Evolutionary conservation across 1,140 invertebrate species (phyloP).

Genomic region (Lepidurus couesii): DNA sequence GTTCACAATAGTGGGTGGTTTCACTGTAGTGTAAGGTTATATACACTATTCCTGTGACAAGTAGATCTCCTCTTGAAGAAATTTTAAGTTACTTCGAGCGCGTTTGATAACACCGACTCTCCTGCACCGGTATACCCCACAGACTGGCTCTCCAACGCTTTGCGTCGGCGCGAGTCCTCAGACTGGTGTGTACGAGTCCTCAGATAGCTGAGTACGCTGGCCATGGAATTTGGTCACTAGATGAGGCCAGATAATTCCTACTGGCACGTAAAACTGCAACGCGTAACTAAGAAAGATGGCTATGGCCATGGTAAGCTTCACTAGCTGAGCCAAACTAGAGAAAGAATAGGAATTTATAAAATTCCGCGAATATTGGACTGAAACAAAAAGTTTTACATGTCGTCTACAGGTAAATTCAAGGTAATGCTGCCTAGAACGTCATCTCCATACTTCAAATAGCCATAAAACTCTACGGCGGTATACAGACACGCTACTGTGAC

Average conservation of each 20-base stretch:
- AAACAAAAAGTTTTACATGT: conserved; percentile 49
- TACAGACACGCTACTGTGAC: conserved; percentile 74
- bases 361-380: neutral
- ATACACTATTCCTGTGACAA: no score
- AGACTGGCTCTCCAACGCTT: no score
- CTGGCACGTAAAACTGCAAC: conserved; percentile 86
- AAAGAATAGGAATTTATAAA: neutral
- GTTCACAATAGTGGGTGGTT: no score
- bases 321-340: conserved; percentile 68
- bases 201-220: conserved; percentile 53
- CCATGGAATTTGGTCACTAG: conserved; percentile 57
- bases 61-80: no score
- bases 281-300: conserved; percentile 82
- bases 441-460: conserved; percentile 81
- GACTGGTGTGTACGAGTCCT: no score
- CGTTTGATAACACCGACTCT: no score
- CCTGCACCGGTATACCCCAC: no score
- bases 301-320: conserved; percentile 73
- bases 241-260: conserved; percentile 78
- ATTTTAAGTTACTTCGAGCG: no score
- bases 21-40: no score
- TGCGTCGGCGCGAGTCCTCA: no score
- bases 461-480: conserved; percentile 81
- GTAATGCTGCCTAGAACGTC: conserved; percentile 73
- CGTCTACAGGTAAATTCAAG: conserved; percentile 65